Evolutionary conservation across 2,113 vertebrate genomes (phyloP), one percentile per base, ranked within the genome.

Genomic region (Elachura formosa): DNA sequence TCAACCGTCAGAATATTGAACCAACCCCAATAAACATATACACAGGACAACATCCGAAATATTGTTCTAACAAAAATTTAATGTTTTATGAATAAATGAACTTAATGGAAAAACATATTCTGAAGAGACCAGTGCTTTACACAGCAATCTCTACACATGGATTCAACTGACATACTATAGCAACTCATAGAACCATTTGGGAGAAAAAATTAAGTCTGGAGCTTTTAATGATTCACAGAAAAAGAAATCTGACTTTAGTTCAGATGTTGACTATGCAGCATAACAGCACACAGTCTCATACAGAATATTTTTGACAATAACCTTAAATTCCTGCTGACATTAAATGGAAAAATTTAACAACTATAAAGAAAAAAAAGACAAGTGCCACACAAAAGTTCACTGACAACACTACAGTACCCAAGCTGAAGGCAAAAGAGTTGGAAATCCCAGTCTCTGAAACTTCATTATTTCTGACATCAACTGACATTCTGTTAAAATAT

Each of bases 141-240:
- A 40, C 25, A 89, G 49, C 21, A 68, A 28, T 76, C 33, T 89
- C 31, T 91, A 55, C 33, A 73, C 68, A 81, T 7, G 46, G 51
- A 91, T 81, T 52, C 72, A 67, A 46, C 28, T 88, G 92, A 88
- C 22, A 43, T 51, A 61, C 15, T 40, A 14, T 9, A 88, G 46
- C 56, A 93, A 94, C 34, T 21, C 45, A 83, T 2, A 80, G 40
- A 43, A 79, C 69, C 29, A 78, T 33, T 54, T 93, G 86, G 51
- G n/a, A 97, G 61, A 29, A 87, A 89, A 84, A 81, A 85, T 78
- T 87, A 94, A 91, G 22, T 49, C 33, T 22, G 40, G 34, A 94
- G 63, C 71, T 94, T 56, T 95, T 77, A 85, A 85, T 61, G 62
- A 33, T 51, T 87, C 90, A 38, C 46, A 94, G 45, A 55, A 46